Evolutionary conservation across 92 coral and sea anemone species (phyloP).

Genomic region (Desmophyllum pertusum): DNA sequence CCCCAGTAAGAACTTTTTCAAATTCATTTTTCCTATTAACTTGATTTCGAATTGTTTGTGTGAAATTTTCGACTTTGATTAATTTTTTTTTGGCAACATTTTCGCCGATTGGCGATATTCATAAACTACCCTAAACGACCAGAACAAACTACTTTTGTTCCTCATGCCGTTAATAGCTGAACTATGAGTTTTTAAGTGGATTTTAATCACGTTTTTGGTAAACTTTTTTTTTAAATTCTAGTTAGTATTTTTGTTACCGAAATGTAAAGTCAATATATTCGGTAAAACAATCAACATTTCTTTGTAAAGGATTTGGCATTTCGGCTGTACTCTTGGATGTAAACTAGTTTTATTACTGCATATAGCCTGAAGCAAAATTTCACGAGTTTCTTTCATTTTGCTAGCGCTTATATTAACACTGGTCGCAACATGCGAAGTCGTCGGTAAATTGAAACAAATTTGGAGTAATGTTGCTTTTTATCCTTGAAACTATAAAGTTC

Average conservation of each 20-base stretch:
- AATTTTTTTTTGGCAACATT: background rate
- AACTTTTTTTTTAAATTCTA: background rate
- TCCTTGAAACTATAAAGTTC: background rate
- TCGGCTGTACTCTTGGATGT: background rate
- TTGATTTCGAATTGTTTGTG: too few relatives aligned
- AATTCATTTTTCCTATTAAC: too few relatives aligned
- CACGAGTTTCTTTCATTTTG: background rate
- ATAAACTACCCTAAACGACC: background rate
- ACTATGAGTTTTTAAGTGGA: background rate
- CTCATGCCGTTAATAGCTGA: background rate
- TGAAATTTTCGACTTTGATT: background rate
- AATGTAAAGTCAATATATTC: too few relatives aligned
- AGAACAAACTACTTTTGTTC: background rate
- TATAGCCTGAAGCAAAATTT: slow-evolving; percentile 18
- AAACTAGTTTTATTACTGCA: slow-evolving; percentile 5
- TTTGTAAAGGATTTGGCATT: slow-evolving; percentile 2
- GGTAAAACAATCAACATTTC: background rate
- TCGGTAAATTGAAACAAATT: background rate
- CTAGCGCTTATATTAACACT: background rate
- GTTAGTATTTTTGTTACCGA: background rate
- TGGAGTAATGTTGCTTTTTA: background rate
- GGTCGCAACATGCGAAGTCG: background rate
- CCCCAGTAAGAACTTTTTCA: too few relatives aligned
- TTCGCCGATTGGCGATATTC: background rate
- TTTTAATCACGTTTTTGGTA: background rate